Conservation (phyloP, 64 coral and sea anemone species). For the Astreopora myriophthalma region DNA sequence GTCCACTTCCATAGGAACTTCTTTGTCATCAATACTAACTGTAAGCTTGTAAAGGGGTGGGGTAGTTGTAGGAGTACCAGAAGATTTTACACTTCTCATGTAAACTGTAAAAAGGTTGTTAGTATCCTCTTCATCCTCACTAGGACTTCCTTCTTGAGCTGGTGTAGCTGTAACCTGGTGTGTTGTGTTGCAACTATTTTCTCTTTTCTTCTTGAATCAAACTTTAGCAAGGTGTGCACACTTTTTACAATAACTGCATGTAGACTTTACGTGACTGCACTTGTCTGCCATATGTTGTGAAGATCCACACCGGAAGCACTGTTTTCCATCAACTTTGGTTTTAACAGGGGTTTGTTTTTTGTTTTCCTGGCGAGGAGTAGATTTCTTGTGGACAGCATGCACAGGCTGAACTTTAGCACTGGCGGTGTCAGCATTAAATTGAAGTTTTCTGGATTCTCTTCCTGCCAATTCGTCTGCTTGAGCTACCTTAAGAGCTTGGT, state of each 20-base stretch:
- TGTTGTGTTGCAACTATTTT: constrained; percentile 12
- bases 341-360: constrained; percentile 3
- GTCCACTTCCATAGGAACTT: constrained; percentile 63
- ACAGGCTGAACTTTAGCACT: constrained; percentile 30
- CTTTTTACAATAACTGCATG: constrained; percentile 64
- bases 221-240: constrained; percentile 38
- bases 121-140: not conserved
- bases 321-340: not conserved
- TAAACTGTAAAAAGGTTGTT: constrained; percentile 37
- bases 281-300: constrained; percentile 59
- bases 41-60: constrained; percentile 56
- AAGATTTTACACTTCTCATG: constrained; percentile 44
- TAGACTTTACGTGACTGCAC: constrained; percentile 30
- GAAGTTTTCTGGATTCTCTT: constrained; percentile 53
- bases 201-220: constrained; percentile 63
- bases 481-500: constrained; percentile 65
- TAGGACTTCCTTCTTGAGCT: not conserved
- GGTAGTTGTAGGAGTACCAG: not conserved
- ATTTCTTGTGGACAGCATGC: not conserved
- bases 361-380: not conserved
- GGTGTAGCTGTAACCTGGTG: constrained; percentile 49
- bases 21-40: constrained; percentile 22
- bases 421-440: not conserved
- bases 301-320: constrained; percentile 68
- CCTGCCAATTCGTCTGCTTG: constrained; percentile 70